Evolutionary conservation across 2,113 vertebrate genomes (phyloP).

Genomic region (Gymnocephalus cernua): DNA sequence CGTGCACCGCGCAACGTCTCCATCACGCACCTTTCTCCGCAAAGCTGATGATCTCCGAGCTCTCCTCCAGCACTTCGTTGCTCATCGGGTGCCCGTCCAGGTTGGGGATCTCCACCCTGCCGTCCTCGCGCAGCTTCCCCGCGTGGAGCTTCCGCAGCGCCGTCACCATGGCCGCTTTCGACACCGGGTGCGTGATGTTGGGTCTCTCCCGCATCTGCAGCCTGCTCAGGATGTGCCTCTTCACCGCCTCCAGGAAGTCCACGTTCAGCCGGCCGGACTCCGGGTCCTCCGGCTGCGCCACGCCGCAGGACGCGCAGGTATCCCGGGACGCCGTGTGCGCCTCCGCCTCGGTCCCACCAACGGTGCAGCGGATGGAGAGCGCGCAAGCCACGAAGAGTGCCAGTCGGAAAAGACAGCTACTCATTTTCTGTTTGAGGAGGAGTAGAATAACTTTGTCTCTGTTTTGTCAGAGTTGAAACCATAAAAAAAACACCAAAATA

Average conservation of each 20-base stretch:
- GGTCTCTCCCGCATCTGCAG: constrained; percentile 96
- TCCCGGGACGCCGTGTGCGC: constrained; percentile 82
- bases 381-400: constrained; percentile 77
- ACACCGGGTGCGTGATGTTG: constrained; percentile 96
- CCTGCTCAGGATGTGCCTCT: constrained; percentile 96
- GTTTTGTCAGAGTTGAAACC: constrained; percentile 32
- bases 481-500: neutral
- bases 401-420: constrained; percentile 56
- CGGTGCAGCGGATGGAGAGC: constrained; percentile 78
- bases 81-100: constrained; percentile 89
- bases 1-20: too few species aligned
- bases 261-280: constrained; percentile 86
- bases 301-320: constrained; percentile 92
- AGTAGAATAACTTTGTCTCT: constrained; percentile 27
- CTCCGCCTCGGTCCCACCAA: constrained; percentile 82
- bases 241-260: constrained; percentile 96
- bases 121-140: constrained; percentile 95
- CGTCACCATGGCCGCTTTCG: constrained; percentile 96
- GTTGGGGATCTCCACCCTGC: constrained; percentile 94
- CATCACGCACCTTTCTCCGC: constrained; percentile 94
- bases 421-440: constrained; percentile 78
- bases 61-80: constrained; percentile 89
- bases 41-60: constrained; percentile 99
- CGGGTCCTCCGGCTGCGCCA: constrained; percentile 85
- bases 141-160: constrained; percentile 97